Base-by-base conservation (phyloP, 2,888 invertebrate genomes). In the Amorpha juglandis region DNA sequence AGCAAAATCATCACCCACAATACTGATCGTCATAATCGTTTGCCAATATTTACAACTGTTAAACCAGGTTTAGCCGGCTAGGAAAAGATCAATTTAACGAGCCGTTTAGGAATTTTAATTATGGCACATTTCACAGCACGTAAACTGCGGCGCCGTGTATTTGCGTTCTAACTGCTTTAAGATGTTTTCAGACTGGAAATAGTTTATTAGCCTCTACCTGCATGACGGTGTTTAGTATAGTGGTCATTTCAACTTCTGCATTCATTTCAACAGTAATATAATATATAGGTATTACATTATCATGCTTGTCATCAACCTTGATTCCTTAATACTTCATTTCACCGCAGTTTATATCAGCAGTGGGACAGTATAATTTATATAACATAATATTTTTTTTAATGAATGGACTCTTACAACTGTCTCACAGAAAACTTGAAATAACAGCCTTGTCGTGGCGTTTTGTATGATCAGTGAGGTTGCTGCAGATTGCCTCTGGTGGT, bases 61-160 rank as follows among this genome's bases (percentile, higher is more conserved):
- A 58, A 42, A 58, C 19, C 58, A 42, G 42, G 16, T 42, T 58
- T 58, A 58, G 58, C 19, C 16, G 58, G 42, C 58, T 58, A 42
- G 58, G 38, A 58, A 58, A 58, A 58, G 42, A 58, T 58, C 19
- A 58, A 42, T 58, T 58, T 58, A 58, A 58, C 19, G 58, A 58
- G 42, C 58, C 58, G 58, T 58, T 42, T 58, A 21, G 58, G 58
- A 42, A 58, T 58, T 58, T 42, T 58, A 58, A 58, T 58, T 58
- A 42, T 42, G 9, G 38, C 38, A 19, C 58, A 42, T 58, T 58
- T 58, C 58, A 58, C 58, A 58, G 42, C 19, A 12, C 58, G 58
- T 58, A 58, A 58, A 58, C 12, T 52, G 38, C 19, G 42, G 42
- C 38, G 58, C 42, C 19, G 19, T 42, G 19, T 42, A 58, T 58